Conservation (phyloP, 2,797 vertebrate genomes). For the Dermochelys coriacea region DNA sequence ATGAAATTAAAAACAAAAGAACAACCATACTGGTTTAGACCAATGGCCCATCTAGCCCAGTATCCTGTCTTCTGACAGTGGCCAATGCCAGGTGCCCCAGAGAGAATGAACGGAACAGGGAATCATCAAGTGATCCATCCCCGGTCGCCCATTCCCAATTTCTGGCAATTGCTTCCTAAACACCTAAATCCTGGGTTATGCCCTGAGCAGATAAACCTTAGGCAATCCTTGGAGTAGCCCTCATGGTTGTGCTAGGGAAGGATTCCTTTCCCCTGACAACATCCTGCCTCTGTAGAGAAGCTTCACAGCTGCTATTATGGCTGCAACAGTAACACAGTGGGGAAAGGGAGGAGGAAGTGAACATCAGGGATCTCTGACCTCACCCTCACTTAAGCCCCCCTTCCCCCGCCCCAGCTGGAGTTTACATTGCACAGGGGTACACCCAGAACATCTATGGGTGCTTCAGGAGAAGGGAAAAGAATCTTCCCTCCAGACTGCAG, state of each 20-base stretch:
- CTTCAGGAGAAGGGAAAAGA: background rate
- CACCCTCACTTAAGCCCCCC: background rate
- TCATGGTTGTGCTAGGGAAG: background rate
- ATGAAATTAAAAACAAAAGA: background rate
- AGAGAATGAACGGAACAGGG: too few relatives aligned
- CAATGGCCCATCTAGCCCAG: too few relatives aligned
- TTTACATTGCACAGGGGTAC: background rate
- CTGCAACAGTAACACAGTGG: background rate
- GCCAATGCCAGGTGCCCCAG: too few relatives aligned
- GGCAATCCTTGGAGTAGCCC: background rate
- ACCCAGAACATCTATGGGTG: background rate
- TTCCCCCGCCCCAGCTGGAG: background rate
- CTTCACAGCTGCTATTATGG: background rate
- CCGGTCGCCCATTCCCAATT: too few relatives aligned
- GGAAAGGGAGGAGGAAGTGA: background rate
- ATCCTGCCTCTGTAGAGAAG: background rate
- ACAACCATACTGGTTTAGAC: too few relatives aligned
- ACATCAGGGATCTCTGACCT: background rate
- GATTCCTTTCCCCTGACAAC: background rate
- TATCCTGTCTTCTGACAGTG: too few relatives aligned
- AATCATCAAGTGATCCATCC: too few relatives aligned
- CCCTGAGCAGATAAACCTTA: background rate
- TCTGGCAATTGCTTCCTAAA: background rate
- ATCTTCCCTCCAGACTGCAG: background rate
- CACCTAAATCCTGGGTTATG: background rate